Percentiles rank a stretch among this genome's conserved stretches.
phyloP scores from a whole-genome alignment of 2,888 invertebrate species.

The Melipona beecheii region DNA sequence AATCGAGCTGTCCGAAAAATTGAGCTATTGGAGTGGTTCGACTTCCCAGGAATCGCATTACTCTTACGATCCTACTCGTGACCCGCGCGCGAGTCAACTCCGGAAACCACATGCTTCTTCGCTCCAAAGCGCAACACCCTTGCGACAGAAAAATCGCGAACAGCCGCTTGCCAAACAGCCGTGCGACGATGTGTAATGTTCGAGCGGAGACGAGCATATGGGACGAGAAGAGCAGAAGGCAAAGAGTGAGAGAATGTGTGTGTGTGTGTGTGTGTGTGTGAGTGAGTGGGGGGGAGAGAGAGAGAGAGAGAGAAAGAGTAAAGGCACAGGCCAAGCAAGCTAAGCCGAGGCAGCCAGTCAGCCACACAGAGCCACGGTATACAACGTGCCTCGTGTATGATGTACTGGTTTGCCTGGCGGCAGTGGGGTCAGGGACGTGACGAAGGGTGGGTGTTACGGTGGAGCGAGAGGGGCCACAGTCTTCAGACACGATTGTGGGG shows the following conservation, averaged over 20 bases:
- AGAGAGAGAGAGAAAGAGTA: conserved; percentile 28
- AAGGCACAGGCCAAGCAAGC: conserved; percentile 26
- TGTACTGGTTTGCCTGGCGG: conserved; percentile 70
- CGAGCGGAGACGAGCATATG: conserved; percentile 58
- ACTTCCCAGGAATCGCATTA: neutral
- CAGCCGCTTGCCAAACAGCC: conserved; percentile 46
- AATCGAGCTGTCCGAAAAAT: neutral
- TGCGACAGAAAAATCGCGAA: conserved; percentile 1
- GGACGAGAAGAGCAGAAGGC: conserved; percentile 51
- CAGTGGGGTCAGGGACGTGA: conserved; percentile 70
- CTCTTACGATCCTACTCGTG: neutral
- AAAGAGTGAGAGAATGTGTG: conserved; percentile 12
- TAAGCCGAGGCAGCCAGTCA: conserved; percentile 34
- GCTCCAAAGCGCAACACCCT: neutral
- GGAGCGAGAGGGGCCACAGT: conserved; percentile 64
- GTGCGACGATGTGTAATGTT: conserved; percentile 65
- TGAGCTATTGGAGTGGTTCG: neutral
- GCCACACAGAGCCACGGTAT: conserved; percentile 47
- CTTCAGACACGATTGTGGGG: conserved; percentile 59
- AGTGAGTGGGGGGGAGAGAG: conserved; percentile 14
- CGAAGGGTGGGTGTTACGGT: conserved; percentile 65
- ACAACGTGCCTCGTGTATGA: conserved; percentile 67
- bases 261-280: no score
- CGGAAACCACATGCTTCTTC: no score
- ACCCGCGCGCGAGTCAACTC: neutral